Conservation (phyloP, 2,797 vertebrate genomes). For the Gambusia yucatana region DNA sequence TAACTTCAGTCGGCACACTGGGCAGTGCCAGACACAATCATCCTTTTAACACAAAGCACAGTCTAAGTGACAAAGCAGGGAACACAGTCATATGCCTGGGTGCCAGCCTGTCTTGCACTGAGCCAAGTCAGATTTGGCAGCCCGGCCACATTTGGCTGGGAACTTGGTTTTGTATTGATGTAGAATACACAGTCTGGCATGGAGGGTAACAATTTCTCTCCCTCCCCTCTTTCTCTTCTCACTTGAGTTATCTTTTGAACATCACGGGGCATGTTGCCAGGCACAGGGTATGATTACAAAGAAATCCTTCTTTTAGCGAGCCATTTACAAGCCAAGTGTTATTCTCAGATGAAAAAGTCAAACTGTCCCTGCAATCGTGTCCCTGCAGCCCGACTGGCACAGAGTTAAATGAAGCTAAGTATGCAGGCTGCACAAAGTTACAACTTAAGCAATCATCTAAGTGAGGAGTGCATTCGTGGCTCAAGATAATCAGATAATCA, state of each 20-base stretch:
- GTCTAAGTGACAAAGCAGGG: constrained; percentile 62
- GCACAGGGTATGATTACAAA: constrained; percentile 56
- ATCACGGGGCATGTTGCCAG: constrained; percentile 44
- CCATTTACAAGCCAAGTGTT: constrained; percentile 52
- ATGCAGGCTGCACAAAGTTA: constrained; percentile 37
- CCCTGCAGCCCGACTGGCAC: constrained; percentile 33
- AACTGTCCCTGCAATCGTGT: constrained; percentile 20
- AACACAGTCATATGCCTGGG: constrained; percentile 53
- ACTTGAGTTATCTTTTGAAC: constrained; percentile 51
- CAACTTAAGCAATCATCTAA: constrained; percentile 63
- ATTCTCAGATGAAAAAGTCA: constrained; percentile 42
- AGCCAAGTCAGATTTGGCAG: constrained; percentile 74
- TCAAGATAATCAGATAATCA: constrained; percentile 76
- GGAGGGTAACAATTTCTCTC: constrained; percentile 43
- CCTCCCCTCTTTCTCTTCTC: background rate
- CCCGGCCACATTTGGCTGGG: constrained; percentile 59
- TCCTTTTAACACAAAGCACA: constrained; percentile 58
- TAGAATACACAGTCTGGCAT: constrained; percentile 69
- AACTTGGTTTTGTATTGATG: constrained; percentile 57
- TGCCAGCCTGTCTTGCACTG: constrained; percentile 65
- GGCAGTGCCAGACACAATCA: constrained; percentile 26
- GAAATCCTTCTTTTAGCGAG: constrained; percentile 22
- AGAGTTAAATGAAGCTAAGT: constrained; percentile 40
- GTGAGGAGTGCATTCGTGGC: constrained; percentile 48
- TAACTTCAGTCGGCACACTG: constrained; percentile 15